These are phyloP conservation scores for Rhamnusium bicolor DNA, from an alignment of 2,888 invertebrate genomes.

Conservation along the genomic window DNA sequence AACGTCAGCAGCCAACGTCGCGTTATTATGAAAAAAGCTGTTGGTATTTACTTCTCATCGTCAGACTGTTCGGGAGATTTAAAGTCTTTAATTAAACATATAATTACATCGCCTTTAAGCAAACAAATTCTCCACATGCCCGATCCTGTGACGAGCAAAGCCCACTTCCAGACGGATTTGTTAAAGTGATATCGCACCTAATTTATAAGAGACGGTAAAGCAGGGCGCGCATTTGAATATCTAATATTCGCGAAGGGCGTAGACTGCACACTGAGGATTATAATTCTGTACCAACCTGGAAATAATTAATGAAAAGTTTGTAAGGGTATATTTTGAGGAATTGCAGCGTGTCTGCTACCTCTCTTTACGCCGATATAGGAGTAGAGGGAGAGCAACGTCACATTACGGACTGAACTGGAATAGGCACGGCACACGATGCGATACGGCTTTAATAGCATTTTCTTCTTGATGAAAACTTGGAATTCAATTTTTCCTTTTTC, in stretches of 20 bases:
- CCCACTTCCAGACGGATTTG: conserved; percentile 7
- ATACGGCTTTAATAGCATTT: no score
- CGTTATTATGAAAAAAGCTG: not conserved
- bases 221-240: not conserved
- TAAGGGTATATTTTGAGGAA: not conserved
- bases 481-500: no score
- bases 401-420: not conserved
- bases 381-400: not conserved
- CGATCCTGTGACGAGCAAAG: not conserved
- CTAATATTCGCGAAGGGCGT: not conserved
- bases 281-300: not conserved
- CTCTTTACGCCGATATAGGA: not conserved
- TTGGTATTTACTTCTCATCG: not conserved
- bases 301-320: not conserved
- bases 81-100: conserved; percentile 24
- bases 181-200: conserved; percentile 10
- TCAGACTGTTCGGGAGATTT: not conserved
- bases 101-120: not conserved
- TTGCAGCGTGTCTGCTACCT: not conserved
- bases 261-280: not conserved
- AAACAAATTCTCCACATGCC: conserved; percentile 5
- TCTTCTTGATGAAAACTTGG: no score
- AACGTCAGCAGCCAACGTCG: not conserved
- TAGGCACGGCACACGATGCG: not conserved
- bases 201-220: not conserved